Evolutionary conservation across 1,140 invertebrate species (phyloP), one percentile per base, ranked within the genome.

Genomic region (Drosophila trapezifrons): DNA sequence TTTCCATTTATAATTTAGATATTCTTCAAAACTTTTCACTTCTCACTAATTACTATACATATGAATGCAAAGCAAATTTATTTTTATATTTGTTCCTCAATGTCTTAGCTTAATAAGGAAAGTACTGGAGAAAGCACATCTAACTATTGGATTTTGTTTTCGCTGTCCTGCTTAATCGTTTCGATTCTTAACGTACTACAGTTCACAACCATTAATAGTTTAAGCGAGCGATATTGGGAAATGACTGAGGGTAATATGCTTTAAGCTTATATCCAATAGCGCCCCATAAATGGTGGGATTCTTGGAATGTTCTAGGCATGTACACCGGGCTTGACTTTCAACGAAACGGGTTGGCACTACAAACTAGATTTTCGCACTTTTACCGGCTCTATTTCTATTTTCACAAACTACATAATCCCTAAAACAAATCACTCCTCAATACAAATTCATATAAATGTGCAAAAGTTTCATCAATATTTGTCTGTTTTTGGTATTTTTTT

Each of bases 141-240:
- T 38, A 22, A 40, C 46, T 55, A 55, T 55, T 20, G 12, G 27
- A 13, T 25, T 32, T 32, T n/a, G 15, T 3, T 13, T 29, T 43
- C 2, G 10, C 25, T 17, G 32, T 58, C 13, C 42, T 72, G 18
- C 1, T 55, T 2, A 69, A 63, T 22, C 22, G 35, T 40, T 37
- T 55, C 40, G n/a, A 47, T 43, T 27, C 5, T 43, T 32, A n/a
- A 12, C 13, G 27, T 25, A 25, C 43, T 71, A 77, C 38, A 70
- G 65, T 80, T 91, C 90, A 91, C 90, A 91, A 91, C 90, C 90
- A 70, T 91, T 86, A 62, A 52, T 75, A 54, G 73, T 85, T 91
- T 85, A 91, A 91, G 90, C 90, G 90, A 91, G 90, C 90, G 90
- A 91, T 77, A 20, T 87, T 74, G 72, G 75, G 65, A 76, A 80